phyloP scores from a whole-genome alignment of 2,888 invertebrate genomes.

The Furcula furcula region DNA sequence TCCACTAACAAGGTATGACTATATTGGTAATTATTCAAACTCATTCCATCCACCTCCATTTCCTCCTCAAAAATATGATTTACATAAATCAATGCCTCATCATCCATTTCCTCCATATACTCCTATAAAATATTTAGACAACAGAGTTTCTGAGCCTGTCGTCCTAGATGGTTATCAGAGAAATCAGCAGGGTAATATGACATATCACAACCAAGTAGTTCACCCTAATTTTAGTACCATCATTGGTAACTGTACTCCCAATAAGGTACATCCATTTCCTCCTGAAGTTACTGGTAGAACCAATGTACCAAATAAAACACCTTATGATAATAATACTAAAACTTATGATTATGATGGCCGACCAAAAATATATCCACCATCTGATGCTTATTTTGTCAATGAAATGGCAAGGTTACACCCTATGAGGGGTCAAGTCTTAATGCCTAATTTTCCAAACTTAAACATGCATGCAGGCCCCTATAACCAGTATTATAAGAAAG shows the following conservation, averaged over 20 bases:
- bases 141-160: conserved; percentile 55
- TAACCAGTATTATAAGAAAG: conserved; percentile 63
- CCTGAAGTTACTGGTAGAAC: conserved; percentile 50
- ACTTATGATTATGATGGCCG: conserved; percentile 55
- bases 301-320: conserved; percentile 52
- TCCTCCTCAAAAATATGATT: conserved; percentile 63
- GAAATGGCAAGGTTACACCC: conserved; percentile 53
- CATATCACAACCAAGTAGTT: conserved; percentile 59
- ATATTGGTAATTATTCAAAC: conserved; percentile 63
- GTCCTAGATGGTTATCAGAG: conserved; percentile 65
- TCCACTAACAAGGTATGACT: conserved; percentile 72
- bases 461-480: conserved; percentile 53
- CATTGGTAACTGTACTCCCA: conserved; percentile 55
- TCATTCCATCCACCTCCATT: conserved; percentile 61
- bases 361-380: conserved; percentile 48
- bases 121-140: conserved; percentile 65
- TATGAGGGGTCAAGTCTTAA: conserved; percentile 52
- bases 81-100: conserved; percentile 55
- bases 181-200: conserved; percentile 51
- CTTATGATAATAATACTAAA: conserved; percentile 59
- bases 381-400: conserved; percentile 61
- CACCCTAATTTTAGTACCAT: conserved; percentile 59
- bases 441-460: conserved; percentile 54
- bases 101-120: conserved; percentile 61
- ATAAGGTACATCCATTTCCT: conserved; percentile 58